phyloP scores from a whole-genome alignment of 2,888 invertebrate species.

The Rhyacophila evoluta region DNA sequence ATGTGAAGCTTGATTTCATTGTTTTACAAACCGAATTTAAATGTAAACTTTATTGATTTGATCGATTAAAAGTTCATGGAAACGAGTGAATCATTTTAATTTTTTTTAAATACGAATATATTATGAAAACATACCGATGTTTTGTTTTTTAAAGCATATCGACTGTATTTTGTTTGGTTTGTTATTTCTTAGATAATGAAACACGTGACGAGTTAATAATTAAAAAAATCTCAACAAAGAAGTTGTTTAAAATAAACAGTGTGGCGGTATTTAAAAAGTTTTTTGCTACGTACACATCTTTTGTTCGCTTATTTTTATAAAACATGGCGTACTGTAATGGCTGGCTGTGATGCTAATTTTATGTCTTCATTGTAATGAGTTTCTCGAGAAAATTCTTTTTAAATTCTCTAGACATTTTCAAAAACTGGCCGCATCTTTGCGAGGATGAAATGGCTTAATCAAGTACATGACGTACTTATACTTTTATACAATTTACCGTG shows the following conservation, averaged over 20 bases:
- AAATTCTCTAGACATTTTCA: neutral
- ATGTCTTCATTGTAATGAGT: slow-evolving; percentile 4
- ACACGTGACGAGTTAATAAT: neutral
- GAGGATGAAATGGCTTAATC: no score
- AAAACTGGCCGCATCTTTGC: no score
- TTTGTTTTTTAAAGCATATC: no score
- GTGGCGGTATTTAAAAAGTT: neutral
- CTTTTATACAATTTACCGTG: no score
- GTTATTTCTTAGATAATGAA: neutral
- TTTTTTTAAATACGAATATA: no score
- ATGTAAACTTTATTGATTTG: no score
- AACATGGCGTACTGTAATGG: neutral
- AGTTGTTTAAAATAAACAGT: neutral
- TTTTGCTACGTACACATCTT: neutral
- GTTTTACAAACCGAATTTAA: no score
- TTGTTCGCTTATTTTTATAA: neutral
- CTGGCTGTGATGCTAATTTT: neutral
- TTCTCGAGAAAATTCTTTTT: neutral
- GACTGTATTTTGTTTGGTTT: neutral
- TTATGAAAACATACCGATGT: no score
- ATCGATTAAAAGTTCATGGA: no score
- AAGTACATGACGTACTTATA: no score
- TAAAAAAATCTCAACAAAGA: neutral
- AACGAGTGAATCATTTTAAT: no score
- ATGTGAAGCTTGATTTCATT: no score